These are phyloP conservation scores for Pogonomyrmex barbatus DNA, from an alignment of 1,140 invertebrate species.

Conservation along the genomic window DNA sequence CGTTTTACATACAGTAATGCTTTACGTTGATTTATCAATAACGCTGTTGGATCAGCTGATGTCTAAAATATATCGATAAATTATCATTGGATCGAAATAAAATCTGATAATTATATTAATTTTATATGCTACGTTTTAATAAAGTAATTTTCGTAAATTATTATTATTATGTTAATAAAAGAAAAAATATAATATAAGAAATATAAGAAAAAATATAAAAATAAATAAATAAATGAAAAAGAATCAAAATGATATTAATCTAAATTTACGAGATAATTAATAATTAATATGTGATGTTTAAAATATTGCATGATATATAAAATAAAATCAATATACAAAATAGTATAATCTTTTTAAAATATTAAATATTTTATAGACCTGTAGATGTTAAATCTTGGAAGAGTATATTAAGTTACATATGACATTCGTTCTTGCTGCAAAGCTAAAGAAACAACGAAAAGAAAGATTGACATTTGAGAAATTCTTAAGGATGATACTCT, in stretches of 20 bases:
- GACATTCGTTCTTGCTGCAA: not conserved
- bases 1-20: not conserved
- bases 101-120: not conserved
- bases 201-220: not conserved
- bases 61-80: not conserved
- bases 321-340: not conserved
- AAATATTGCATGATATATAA: not conserved
- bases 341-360: no score
- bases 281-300: not conserved
- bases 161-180: not conserved
- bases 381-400: not conserved
- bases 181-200: not conserved
- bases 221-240: not conserved
- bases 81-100: not conserved
- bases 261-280: not conserved
- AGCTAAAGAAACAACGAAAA: not conserved
- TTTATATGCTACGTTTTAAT: not conserved
- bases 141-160: not conserved
- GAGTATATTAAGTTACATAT: not conserved
- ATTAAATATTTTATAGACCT: not conserved
- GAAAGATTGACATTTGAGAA: not conserved
- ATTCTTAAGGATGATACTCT: not conserved
- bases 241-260: not conserved
- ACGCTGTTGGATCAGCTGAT: not conserved
- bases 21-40: conserved; percentile 10